These are phyloP conservation scores for Grantiella picta DNA, from an alignment of 2,113 vertebrate genomes.

Conservation along the genomic window DNA sequence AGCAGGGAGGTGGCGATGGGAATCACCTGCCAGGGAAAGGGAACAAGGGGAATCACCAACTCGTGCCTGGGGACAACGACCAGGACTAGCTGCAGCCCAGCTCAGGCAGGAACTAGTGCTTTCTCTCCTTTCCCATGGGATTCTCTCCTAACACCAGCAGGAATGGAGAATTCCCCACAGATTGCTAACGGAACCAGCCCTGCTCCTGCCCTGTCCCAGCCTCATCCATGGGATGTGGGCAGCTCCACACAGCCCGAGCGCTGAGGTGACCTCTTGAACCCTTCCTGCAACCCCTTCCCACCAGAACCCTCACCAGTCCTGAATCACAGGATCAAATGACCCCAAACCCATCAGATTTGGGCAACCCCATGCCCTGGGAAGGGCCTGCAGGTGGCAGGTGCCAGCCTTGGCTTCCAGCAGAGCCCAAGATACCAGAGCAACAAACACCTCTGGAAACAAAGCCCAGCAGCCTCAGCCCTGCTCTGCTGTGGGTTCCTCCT, in stretches of 20 bases:
- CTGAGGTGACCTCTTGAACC: not conserved
- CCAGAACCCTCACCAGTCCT: not conserved
- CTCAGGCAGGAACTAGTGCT: fast-evolving
- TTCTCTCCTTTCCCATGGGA: fast-evolving
- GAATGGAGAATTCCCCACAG: not conserved
- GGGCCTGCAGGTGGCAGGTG: not conserved
- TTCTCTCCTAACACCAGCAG: not conserved
- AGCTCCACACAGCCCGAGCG: not conserved
- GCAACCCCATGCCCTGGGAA: not conserved
- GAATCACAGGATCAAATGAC: not conserved
- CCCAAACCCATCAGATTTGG: fast-evolving
- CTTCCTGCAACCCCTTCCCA: not conserved
- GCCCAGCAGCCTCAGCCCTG: not conserved
- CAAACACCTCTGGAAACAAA: not conserved
- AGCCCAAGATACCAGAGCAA: no score
- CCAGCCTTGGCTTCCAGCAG: not conserved
- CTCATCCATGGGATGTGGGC: not conserved
- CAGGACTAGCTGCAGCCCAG: fast-evolving
- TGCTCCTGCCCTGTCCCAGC: not conserved
- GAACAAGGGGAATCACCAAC: no score
- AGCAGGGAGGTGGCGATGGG: conserved; percentile 86
- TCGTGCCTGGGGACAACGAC: no score
- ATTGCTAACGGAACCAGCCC: not conserved
- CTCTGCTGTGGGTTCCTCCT: not conserved
- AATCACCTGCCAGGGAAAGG: conserved; percentile 78